Conservation (phyloP, 1,140 invertebrate genomes). For the Meloidogyne hapla region DNA sequence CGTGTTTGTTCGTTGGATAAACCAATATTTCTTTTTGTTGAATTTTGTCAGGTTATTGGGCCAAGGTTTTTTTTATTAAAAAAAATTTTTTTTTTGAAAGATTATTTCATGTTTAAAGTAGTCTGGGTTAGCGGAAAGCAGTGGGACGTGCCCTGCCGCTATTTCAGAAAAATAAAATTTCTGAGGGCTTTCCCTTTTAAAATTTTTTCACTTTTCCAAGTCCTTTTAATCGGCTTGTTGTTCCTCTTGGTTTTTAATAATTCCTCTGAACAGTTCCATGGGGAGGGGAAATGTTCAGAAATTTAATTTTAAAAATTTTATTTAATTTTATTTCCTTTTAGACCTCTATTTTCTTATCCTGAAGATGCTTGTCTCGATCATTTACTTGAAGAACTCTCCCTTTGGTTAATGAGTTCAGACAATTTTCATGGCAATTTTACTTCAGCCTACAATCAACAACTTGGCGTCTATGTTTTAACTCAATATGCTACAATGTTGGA, state of each 20-base stretch:
- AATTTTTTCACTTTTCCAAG: no score
- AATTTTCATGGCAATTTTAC: conserved; percentile 51
- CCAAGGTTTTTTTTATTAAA: conserved; percentile 26
- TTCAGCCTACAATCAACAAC: conserved; percentile 49
- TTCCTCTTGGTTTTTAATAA: no score
- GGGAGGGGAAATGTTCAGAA: conserved; percentile 31
- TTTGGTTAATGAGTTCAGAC: conserved; percentile 59
- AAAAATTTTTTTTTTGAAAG: conserved; percentile 27
- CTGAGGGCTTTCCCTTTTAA: no score
- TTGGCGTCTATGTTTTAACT: conserved; percentile 48
- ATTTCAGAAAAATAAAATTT: no score
- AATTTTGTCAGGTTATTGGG: conserved; percentile 44
- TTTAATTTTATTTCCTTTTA: conserved; percentile 41
- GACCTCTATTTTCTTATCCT: conserved; percentile 42
- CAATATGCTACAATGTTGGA: conserved; percentile 52
- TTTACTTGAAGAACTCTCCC: conserved; percentile 38
- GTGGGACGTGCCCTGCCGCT: no score
- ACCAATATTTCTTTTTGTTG: conserved; percentile 45
- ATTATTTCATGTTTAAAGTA: no score
- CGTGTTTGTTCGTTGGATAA: conserved; percentile 34
- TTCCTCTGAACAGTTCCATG: no score
- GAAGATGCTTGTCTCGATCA: conserved; percentile 36
- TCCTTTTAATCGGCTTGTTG: no score
- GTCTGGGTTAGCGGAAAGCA: no score
- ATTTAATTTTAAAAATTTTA: neutral